Base-by-base conservation (phyloP, 2,797 vertebrate species). In the Tachyglossus aculeatus region DNA sequence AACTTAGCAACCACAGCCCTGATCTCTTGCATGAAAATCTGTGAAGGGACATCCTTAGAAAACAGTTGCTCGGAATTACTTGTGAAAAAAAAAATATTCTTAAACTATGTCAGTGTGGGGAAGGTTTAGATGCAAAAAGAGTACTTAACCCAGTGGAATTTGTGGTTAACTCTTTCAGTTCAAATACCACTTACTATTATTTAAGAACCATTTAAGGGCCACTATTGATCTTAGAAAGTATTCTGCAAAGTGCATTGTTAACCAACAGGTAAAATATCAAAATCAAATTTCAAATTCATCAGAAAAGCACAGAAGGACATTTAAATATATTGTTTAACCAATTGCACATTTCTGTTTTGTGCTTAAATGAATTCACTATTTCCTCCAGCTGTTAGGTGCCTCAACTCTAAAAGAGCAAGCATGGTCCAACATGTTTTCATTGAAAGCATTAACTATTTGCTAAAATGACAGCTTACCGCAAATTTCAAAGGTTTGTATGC, bases 401-500 rank as follows among this genome's bases (percentile, higher is more conserved):
- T 32, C 61, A 45, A 54, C 41, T 44, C 24, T 31, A 37, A 19
- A 27, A 2, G 31, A 39, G 41, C 41, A 37, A 14, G 6, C 29
- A 48, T 31, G 57, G 4, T 3, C 14, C 79, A 43, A 24, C 24
- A 24, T 14, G 33, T 3, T 22, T 50, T n/a, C 18, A 7, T 1
- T 5, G 11, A 13, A n/a, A 57, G 8, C 1, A 15, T 73, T 73
- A 63, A 39, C 48, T 12, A 2, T 78, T 67, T 2, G 4, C 57
- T 36, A 33, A 6, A 36, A 47, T 32, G 56, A 56, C 54, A 19
- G 91, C 94, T 96, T 89, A 96, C 92, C 37, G 87, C 94, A 78
- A 94, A 95, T 85, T 95, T 95, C 74, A 96, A 85, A 71, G 88
- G 80, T 55, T 87, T 92, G 63, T 89, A 92, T 53, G 87, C 84